Evolutionary conservation across 2,888 invertebrate genomes (phyloP).

Genomic region (Spicauda simplicius): DNA sequence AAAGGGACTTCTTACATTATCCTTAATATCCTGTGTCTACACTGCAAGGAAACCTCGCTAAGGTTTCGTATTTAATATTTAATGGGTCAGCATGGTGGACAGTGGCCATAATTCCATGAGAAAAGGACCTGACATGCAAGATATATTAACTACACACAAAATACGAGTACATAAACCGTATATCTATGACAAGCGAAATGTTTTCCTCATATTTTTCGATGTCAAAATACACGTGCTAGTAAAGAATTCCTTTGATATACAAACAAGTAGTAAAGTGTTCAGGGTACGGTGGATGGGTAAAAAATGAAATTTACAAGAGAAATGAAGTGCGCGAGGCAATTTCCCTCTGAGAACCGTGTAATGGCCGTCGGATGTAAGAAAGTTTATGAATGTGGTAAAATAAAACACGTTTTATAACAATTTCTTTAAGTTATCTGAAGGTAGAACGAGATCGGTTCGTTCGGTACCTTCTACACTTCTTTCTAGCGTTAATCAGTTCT

Average conservation of each 20-base stretch:
- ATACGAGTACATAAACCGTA: neutral
- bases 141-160: too few species aligned
- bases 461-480: too few species aligned
- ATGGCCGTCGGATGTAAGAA: constrained; percentile 50
- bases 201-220: constrained; percentile 18
- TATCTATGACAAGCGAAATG: neutral
- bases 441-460: too few species aligned
- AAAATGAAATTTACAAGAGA: constrained; percentile 70
- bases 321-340: constrained; percentile 71
- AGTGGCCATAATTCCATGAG: too few species aligned
- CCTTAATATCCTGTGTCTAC: too few species aligned
- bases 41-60: too few species aligned
- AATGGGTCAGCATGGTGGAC: too few species aligned
- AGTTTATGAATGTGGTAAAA: constrained; percentile 4
- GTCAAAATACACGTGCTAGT: constrained; percentile 20
- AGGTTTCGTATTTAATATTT: too few species aligned
- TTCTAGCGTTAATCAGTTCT: too few species aligned
- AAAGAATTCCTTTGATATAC: constrained; percentile 33
- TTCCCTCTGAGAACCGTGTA: constrained; percentile 63
- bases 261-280: constrained; percentile 27
- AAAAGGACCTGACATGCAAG: too few species aligned
- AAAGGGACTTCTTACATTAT: too few species aligned
- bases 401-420: neutral
- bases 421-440: too few species aligned
- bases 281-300: constrained; percentile 52